Conservation (phyloP, 2,113 vertebrate species). For the Melozone crissalis region DNA sequence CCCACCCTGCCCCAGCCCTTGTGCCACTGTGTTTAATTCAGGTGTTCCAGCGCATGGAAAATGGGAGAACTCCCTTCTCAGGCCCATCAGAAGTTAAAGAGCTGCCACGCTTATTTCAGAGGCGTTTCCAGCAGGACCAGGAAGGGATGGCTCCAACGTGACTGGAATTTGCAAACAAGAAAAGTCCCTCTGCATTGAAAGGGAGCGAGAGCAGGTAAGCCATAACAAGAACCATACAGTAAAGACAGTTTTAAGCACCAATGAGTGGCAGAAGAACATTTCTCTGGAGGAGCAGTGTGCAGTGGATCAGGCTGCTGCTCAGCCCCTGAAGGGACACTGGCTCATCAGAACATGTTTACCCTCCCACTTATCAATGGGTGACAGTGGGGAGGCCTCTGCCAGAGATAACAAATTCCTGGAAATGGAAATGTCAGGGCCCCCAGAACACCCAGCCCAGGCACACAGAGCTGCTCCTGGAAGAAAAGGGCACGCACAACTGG, state of each 20-base stretch:
- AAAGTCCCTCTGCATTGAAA: background rate
- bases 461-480: background rate
- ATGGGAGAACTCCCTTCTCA: background rate
- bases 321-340: background rate
- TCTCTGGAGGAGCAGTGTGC: background rate
- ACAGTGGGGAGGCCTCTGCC: background rate
- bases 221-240: background rate
- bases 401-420: slow-evolving; percentile 54
- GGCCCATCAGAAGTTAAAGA: background rate
- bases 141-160: background rate
- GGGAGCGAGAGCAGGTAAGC: background rate
- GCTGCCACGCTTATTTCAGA: background rate
- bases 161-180: background rate
- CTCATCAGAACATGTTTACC: background rate
- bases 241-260: background rate
- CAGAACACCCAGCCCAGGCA: background rate
- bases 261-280: background rate
- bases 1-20: background rate
- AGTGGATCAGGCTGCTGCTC: background rate
- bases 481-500: background rate
- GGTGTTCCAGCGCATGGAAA: background rate
- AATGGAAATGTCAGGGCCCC: slow-evolving; percentile 32
- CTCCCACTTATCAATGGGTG: slow-evolving; percentile 23
- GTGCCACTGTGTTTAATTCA: background rate
- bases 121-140: background rate